These are phyloP conservation scores for Malaclemys terrapin DNA, from an alignment of 2,113 vertebrate species.

Conservation along the genomic window DNA sequence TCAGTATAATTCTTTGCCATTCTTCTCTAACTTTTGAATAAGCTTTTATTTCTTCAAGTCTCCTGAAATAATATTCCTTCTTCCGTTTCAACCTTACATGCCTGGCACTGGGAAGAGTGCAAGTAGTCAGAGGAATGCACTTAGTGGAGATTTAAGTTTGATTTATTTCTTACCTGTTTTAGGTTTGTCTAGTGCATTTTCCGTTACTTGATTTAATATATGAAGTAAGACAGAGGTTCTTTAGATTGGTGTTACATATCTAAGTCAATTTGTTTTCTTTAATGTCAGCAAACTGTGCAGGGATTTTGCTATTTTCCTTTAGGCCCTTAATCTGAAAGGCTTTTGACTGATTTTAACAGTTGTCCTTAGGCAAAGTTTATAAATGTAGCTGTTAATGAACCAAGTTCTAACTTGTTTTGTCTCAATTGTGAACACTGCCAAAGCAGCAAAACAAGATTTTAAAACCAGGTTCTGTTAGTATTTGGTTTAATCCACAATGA, in stretches of 20 bases:
- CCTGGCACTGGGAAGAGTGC: background rate
- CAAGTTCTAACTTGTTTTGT: slow-evolving; percentile 8
- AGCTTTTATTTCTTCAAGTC: background rate
- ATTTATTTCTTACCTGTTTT: background rate
- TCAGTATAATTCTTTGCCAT: background rate
- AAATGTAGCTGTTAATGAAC: background rate
- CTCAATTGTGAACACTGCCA: background rate
- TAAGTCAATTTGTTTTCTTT: background rate
- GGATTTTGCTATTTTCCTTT: background rate
- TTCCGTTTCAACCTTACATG: background rate
- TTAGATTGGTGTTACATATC: background rate
- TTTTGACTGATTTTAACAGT: background rate
- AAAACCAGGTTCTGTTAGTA: background rate
- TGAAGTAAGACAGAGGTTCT: background rate
- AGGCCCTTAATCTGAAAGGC: background rate
- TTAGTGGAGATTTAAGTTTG: background rate
- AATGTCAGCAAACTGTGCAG: background rate
- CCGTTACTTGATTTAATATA: background rate
- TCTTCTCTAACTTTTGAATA: background rate
- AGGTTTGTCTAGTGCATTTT: background rate
- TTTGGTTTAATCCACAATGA: background rate
- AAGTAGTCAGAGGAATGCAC: background rate
- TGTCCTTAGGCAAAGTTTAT: background rate
- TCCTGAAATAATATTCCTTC: background rate
- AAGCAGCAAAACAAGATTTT: background rate